Conservation (phyloP, 2,797 vertebrate species). For the Morelia viridis region DNA sequence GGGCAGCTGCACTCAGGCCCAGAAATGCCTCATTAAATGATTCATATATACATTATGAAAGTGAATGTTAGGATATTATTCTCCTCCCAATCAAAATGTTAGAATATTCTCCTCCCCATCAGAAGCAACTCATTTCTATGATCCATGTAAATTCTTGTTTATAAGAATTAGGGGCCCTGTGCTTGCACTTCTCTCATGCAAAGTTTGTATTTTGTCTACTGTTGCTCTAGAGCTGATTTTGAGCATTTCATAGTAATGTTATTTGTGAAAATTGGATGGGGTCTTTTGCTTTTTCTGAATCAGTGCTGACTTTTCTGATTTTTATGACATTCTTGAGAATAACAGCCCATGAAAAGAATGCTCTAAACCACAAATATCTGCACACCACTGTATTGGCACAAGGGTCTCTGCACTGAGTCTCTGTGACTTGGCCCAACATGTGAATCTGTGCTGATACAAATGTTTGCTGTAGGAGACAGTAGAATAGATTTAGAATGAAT, state of each 20-base stretch:
- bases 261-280: background rate
- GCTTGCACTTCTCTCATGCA: background rate
- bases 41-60: background rate
- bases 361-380: background rate
- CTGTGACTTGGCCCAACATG: background rate
- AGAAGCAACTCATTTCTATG: background rate
- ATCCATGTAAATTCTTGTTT: background rate
- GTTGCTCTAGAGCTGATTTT: background rate
- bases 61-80: background rate
- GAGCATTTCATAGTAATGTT: background rate
- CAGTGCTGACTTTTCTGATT: too few relatives aligned
- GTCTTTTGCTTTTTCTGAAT: background rate
- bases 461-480: background rate
- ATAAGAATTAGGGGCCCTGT: background rate
- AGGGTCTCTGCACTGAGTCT: background rate
- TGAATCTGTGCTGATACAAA: background rate
- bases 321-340: too few relatives aligned
- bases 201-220: background rate
- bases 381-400: background rate
- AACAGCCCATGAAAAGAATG: background rate
- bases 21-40: background rate
- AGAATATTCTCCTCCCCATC: background rate
- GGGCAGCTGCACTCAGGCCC: background rate
- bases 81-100: background rate
- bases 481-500: background rate